Base-by-base conservation (phyloP, 2,888 invertebrate species). In the Iphiclides podalirius region DNA sequence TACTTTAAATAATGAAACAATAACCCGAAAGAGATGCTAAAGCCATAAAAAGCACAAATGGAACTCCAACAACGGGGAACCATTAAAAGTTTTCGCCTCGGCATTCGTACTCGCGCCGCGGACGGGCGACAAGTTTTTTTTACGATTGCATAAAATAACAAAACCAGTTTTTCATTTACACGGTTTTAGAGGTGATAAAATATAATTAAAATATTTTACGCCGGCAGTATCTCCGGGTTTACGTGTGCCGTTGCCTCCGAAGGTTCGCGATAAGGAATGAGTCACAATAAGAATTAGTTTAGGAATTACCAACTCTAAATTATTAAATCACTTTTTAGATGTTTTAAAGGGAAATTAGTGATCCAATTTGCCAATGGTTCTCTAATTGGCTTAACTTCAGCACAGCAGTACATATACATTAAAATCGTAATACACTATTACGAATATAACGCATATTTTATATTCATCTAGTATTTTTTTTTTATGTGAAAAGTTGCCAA, bases 201-300 rank as follows among this genome's bases (percentile, higher is more conserved):
- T 86, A 87, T 88, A 88, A 88, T 88, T 88, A 88, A 87, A 88
- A 88, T 88, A 88, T 87, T 88, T 87, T 86, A 85, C 82, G 80
- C 78, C 66, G 66, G 63, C 66, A 73, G 76, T 82, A 83, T 84
- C 83, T 84, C 76, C 66, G 71, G 77, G 70, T 79, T 84, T 83
- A 82, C 72, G 79, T 76, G 72, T 68, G 77, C 64, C n/a, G 67
- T 68, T 68, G 75, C 65, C 61, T 70, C 62, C 63, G 66, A 66
- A 74, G 76, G 74, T 81, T 70, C 75, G 67, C 8, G 45, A 26
- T 63, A 54, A 75, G 56, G 77, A 58, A 61, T 47, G 59, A 47
- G 31, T 13, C 60, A 70, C 73, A 79, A 48, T 61, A 51, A 37
- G 70, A 42, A 35, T 47, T 46, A 31, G 35, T 35, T 34, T 20